These are phyloP conservation scores for Anoplophora glabripennis DNA, from an alignment of 1,140 invertebrate genomes.

Conservation along the genomic window DNA sequence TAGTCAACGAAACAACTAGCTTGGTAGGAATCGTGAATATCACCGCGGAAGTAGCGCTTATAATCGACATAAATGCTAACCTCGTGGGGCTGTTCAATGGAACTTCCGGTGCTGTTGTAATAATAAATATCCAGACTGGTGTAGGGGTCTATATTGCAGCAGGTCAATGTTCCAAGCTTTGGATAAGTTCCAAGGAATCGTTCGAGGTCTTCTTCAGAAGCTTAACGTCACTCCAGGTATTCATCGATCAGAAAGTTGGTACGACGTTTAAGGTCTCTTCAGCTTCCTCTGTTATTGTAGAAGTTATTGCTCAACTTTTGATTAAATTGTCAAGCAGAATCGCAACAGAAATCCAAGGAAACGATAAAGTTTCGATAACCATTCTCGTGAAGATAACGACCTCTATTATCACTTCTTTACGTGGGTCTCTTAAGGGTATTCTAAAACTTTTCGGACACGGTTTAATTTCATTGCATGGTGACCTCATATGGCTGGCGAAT, in stretches of 20 bases:
- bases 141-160: neutral
- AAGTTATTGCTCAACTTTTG: neutral
- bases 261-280: neutral
- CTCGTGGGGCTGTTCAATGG: constrained; percentile 7
- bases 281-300: neutral
- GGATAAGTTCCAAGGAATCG: neutral
- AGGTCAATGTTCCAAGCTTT: neutral
- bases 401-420: neutral
- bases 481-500: neutral
- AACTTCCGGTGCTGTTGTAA: neutral
- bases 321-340: neutral
- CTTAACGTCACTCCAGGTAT: constrained; percentile 1
- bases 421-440: constrained; percentile 6
- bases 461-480: neutral
- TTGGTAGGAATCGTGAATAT: constrained; percentile 9
- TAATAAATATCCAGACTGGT: neutral
- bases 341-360: neutral
- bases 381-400: neutral
- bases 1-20: constrained; percentile 4
- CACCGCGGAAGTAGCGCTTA: constrained; percentile 6
- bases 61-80: constrained; percentile 13
- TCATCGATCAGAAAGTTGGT: neutral
- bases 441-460: neutral
- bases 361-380: neutral
- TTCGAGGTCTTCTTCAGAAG: constrained; percentile 6